Conservation (phyloP, 2,113 vertebrate species). For the Rhinopithecus roxellana region DNA sequence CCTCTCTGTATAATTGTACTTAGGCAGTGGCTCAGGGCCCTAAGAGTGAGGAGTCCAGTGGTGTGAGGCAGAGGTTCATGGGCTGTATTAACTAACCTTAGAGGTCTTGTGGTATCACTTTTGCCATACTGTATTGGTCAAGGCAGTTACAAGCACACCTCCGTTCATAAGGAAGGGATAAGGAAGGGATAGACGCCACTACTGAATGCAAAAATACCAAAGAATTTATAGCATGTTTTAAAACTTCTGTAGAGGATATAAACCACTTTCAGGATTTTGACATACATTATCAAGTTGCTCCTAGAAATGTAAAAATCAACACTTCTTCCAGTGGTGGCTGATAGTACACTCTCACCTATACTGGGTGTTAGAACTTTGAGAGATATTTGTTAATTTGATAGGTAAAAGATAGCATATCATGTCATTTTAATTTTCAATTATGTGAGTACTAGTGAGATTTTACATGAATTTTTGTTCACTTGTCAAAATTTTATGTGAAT, state of each 20-base stretch:
- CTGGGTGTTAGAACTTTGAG: background rate
- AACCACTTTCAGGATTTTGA: background rate
- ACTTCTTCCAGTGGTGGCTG: background rate
- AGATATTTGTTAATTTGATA: background rate
- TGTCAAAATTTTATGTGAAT: slow-evolving; percentile 36
- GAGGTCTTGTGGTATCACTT: background rate
- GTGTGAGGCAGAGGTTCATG: background rate
- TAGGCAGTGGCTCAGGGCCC: background rate
- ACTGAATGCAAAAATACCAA: background rate
- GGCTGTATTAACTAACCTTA: background rate
- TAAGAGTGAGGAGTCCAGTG: background rate
- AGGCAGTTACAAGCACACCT: background rate
- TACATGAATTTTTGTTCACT: background rate
- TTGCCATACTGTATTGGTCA: background rate
- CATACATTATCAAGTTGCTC: background rate
- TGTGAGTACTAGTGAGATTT: slow-evolving; percentile 8
- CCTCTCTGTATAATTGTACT: background rate
- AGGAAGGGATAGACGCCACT: background rate
- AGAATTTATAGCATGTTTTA: background rate
- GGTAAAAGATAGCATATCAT: background rate
- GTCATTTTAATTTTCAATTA: background rate
- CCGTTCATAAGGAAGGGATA: background rate
- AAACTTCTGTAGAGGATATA: background rate
- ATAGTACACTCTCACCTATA: background rate
- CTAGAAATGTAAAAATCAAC: background rate